phyloP scores from a whole-genome alignment of 2,888 invertebrate species.

The Syrista parreyssii region DNA sequence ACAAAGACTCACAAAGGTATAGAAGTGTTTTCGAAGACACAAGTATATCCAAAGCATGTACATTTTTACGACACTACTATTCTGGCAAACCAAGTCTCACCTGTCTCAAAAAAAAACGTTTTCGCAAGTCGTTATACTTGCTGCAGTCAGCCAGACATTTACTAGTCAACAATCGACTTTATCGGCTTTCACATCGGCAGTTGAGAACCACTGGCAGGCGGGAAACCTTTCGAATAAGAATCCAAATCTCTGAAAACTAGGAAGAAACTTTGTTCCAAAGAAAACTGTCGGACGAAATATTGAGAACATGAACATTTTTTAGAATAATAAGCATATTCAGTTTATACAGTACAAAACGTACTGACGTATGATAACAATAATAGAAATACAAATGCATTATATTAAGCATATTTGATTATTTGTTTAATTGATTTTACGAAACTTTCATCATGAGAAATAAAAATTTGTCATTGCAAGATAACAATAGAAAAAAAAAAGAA shows the following conservation, averaged over 20 bases:
- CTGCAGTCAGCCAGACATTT: background rate
- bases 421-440: background rate
- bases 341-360: background rate
- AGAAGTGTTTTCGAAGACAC: background rate
- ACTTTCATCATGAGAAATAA: background rate
- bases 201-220: constrained; percentile 41
- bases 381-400: background rate
- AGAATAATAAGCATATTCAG: background rate
- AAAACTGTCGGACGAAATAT: background rate
- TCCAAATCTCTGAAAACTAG: background rate
- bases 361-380: background rate
- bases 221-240: constrained; percentile 13
- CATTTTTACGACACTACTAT: background rate
- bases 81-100: background rate
- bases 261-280: background rate
- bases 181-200: constrained; percentile 14
- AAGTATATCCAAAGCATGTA: background rate
- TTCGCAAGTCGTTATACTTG: background rate
- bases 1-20: background rate
- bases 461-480: too few species aligned
- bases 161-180: constrained; percentile 1
- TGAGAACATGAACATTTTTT: background rate
- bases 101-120: background rate
- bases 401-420: too few species aligned
- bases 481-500: too few species aligned